Percentiles rank a stretch among this genome's conserved stretches.
These are phyloP conservation scores for Horisme vitalbata DNA, from an alignment of 2,888 invertebrate genomes.

Conservation along the genomic window DNA sequence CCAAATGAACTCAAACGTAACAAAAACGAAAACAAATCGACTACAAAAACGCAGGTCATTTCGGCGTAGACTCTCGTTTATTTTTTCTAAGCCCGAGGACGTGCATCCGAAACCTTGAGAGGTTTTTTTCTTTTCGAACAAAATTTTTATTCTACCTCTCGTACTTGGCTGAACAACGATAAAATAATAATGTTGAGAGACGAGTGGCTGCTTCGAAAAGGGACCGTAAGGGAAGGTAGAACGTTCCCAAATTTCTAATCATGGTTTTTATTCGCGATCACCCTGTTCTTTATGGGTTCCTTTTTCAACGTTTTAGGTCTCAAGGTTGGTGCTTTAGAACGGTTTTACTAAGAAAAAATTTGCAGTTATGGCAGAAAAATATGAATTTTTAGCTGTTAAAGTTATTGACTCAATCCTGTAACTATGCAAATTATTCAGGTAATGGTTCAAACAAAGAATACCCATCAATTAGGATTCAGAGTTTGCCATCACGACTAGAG, in stretches of 20 bases:
- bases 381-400: conserved; percentile 37
- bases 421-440: conserved; percentile 47
- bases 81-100: conserved; percentile 79
- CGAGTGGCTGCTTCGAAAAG: conserved; percentile 59
- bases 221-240: conserved; percentile 64
- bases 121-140: conserved; percentile 65
- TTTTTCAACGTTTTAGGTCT: conserved; percentile 66
- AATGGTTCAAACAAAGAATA: conserved; percentile 43
- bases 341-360: conserved; percentile 41
- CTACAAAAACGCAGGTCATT: conserved; percentile 82
- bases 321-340: conserved; percentile 59
- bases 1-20: conserved; percentile 81
- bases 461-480: conserved; percentile 2
- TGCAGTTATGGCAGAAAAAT: conserved; percentile 42
- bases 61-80: conserved; percentile 77
- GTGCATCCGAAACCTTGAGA: conserved; percentile 78
- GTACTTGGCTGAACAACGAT: conserved; percentile 72
- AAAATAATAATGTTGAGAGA: conserved; percentile 73
- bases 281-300: conserved; percentile 60
- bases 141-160: conserved; percentile 69
- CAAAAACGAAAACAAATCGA: conserved; percentile 81
- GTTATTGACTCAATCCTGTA: conserved; percentile 37
- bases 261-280: conserved; percentile 68
- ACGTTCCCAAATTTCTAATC: conserved; percentile 74
- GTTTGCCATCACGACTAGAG: neutral